phyloP scores from a whole-genome alignment of 1,140 invertebrate genomes.

The Sinella curviseta region DNA sequence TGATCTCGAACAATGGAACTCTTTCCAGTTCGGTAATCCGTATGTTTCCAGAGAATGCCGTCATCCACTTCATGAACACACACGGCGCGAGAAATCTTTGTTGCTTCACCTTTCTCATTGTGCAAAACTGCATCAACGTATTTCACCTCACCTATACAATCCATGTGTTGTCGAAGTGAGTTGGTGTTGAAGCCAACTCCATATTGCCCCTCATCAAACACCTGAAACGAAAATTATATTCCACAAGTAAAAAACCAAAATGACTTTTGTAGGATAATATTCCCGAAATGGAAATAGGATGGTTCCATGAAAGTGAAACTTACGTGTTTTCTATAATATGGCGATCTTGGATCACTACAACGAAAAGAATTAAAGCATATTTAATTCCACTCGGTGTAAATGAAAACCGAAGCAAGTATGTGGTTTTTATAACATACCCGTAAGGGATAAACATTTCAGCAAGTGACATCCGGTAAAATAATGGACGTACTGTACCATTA shows the following conservation, averaged over 20 bases:
- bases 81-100: background rate
- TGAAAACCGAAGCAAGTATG: background rate
- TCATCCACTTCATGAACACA: conserved; percentile 36
- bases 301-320: background rate
- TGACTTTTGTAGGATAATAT: background rate
- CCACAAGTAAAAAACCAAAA: background rate
- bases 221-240: background rate
- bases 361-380: background rate
- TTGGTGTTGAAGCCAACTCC: conserved; percentile 22
- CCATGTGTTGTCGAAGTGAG: background rate
- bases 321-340: conserved; percentile 7
- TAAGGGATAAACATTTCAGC: conserved; percentile 26
- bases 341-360: background rate
- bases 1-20: background rate
- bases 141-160: background rate
- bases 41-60: conserved; percentile 36
- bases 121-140: conserved; percentile 24
- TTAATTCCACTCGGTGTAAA: background rate
- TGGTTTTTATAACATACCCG: background rate
- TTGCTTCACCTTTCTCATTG: conserved; percentile 13
- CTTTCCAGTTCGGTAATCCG: conserved; percentile 24
- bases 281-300: background rate
- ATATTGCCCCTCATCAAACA: conserved; percentile 31
- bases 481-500: background rate
- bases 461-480: conserved; percentile 12